A percentile compares a stretch with the other conserved stretches of the same genome.
These are phyloP conservation scores for Muricea muricata DNA, from an alignment of 92 coral and sea anemone species.

Conservation along the genomic window DNA sequence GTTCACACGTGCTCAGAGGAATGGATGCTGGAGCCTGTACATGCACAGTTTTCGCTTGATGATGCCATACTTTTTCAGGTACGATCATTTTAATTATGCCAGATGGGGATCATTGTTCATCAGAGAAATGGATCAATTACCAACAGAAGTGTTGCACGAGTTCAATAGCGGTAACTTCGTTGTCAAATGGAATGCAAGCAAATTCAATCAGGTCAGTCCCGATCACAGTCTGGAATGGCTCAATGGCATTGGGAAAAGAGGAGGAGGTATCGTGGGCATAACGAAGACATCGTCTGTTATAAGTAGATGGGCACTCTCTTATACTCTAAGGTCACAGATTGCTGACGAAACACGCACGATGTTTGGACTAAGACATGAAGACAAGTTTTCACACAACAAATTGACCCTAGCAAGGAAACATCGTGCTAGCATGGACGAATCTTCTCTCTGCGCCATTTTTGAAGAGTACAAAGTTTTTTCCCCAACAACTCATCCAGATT, in stretches of 20 bases:
- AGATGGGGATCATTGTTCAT: too few species aligned
- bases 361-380: conserved; percentile 71
- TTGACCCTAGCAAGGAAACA: conserved; percentile 59
- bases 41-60: conserved; percentile 60
- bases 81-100: too few species aligned
- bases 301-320: conserved; percentile 34
- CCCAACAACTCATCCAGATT: conserved; percentile 52
- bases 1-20: too few species aligned
- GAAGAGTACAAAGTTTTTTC: conserved; percentile 63
- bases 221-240: conserved; percentile 71
- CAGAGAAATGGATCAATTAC: neutral
- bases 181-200: conserved; percentile 49
- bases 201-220: conserved; percentile 60
- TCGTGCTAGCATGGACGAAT: conserved; percentile 67
- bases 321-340: conserved; percentile 66
- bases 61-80: conserved; percentile 67
- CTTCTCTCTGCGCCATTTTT: conserved; percentile 45
- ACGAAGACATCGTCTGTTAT: too few species aligned
- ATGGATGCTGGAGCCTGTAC: conserved; percentile 67
- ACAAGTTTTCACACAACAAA: conserved; percentile 64
- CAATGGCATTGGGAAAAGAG: neutral
- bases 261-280: too few species aligned
- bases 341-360: conserved; percentile 55
- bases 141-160: neutral
- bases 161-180: conserved; percentile 40